These are phyloP conservation scores for Monoplex corrugatus DNA, from an alignment of 2,888 invertebrate genomes.

Conservation along the genomic window DNA sequence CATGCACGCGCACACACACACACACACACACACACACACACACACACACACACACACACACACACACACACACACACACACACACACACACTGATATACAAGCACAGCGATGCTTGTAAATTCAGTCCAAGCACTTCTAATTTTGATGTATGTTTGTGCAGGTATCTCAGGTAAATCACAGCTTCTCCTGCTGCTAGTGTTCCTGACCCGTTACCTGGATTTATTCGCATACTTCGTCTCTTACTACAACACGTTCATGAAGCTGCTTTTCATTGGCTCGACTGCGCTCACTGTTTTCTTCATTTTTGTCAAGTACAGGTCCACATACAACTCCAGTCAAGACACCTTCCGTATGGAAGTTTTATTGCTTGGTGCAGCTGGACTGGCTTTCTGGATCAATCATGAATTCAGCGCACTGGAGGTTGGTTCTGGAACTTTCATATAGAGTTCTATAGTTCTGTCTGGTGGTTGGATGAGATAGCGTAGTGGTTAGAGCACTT, in stretches of 20 bases:
- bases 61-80: slow-evolving; percentile 28
- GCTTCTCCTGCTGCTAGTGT: slow-evolving; percentile 96
- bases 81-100: neutral
- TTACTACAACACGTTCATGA: slow-evolving; percentile 97
- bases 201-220: slow-evolving; percentile 96
- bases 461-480: too few species aligned
- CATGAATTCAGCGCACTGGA: slow-evolving; percentile 97
- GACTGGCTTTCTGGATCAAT: slow-evolving; percentile 94
- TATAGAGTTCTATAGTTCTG: too few species aligned
- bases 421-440: too few species aligned
- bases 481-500: too few species aligned
- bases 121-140: neutral
- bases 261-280: slow-evolving; percentile 84
- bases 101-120: neutral
- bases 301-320: slow-evolving; percentile 98
- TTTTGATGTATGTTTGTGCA: neutral
- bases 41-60: neutral
- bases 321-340: slow-evolving; percentile 98
- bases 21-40: neutral
- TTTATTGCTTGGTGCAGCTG: slow-evolving; percentile 91
- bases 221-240: slow-evolving; percentile 97
- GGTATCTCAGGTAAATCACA: slow-evolving; percentile 97
- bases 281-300: slow-evolving; percentile 91
- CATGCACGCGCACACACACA: slow-evolving; percentile 6
- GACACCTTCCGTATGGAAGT: slow-evolving; percentile 99